A percentile compares a stretch with the other conserved stretches of the same genome.
Evolutionary conservation across 2,888 invertebrate genomes (phyloP).

Genomic region (Leptogaster cylindrica): DNA sequence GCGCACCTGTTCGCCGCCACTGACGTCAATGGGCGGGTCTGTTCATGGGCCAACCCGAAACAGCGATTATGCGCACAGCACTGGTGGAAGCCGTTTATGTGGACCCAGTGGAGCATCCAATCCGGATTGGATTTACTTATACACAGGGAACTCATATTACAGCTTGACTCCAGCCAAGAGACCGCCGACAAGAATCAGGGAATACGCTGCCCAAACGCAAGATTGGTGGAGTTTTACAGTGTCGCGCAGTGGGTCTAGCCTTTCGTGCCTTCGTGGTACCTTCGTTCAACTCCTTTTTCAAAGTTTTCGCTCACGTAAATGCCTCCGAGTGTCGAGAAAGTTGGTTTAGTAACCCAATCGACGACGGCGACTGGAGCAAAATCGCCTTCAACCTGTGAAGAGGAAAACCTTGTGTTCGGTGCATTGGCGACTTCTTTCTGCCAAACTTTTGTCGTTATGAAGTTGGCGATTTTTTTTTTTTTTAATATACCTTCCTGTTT

Average conservation of each 20-base stretch:
- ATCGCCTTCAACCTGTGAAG: neutral
- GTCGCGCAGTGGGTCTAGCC: constrained; percentile 9
- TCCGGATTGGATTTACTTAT: constrained; percentile 6
- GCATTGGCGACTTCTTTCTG: neutral
- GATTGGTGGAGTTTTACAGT: constrained; percentile 27
- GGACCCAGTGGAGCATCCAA: neutral
- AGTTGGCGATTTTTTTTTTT: neutral
- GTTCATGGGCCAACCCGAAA: neutral
- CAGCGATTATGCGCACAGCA: neutral
- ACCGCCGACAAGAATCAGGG: too few relatives aligned
- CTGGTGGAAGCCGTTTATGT: neutral
- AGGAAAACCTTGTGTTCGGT: constrained; percentile 5
- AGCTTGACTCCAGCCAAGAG: too few relatives aligned
- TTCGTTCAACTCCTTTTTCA: constrained; percentile 17
- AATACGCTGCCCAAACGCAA: constrained; percentile 2
- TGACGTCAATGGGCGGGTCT: neutral
- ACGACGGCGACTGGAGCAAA: constrained; percentile 6
- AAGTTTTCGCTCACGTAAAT: too few relatives aligned
- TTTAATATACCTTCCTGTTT: neutral
- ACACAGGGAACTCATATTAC: too few relatives aligned
- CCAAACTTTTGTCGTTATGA: constrained; percentile 16
- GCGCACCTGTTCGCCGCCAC: constrained; percentile 8
- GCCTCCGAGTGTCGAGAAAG: constrained; percentile 14
- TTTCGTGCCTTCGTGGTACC: neutral
- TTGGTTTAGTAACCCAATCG: constrained; percentile 11